Evolutionary conservation across 2,797 vertebrate genomes (phyloP).

Genomic region (Halcyon smyrnensis): DNA sequence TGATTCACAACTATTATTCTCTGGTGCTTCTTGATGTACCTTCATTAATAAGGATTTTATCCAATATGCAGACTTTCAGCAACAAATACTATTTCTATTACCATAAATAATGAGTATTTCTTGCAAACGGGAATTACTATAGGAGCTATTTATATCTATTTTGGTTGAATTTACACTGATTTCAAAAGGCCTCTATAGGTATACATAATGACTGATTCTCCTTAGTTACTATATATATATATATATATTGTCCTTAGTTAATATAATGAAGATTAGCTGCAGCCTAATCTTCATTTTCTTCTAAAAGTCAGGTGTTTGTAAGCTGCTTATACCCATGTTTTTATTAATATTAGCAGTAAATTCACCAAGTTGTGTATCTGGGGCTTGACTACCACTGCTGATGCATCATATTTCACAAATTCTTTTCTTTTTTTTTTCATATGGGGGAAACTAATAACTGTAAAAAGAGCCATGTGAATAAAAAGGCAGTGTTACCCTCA

Average conservation of each 20-base stretch:
- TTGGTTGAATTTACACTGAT: neutral
- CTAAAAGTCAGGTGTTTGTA: neutral
- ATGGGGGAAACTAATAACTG: neutral
- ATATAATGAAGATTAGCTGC: neutral
- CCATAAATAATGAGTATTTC: neutral
- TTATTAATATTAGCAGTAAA: neutral
- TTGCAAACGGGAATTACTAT: neutral
- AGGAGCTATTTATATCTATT: neutral
- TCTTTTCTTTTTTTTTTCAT: neutral
- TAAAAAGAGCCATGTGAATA: constrained; percentile 6
- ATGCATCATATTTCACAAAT: neutral
- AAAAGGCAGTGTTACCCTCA: neutral
- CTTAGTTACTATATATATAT: neutral
- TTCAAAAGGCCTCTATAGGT: neutral
- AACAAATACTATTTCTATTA: neutral
- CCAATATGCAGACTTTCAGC: neutral
- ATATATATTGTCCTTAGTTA: neutral
- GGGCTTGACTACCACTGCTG: neutral
- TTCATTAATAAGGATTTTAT: neutral
- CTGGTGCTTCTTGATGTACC: neutral
- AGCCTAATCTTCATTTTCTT: neutral
- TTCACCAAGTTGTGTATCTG: neutral
- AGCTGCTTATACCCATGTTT: neutral
- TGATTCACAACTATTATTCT: neutral
- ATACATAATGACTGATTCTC: neutral